Conservation (phyloP, 2,888 invertebrate genomes). For the Ochropleura leucogaster region DNA sequence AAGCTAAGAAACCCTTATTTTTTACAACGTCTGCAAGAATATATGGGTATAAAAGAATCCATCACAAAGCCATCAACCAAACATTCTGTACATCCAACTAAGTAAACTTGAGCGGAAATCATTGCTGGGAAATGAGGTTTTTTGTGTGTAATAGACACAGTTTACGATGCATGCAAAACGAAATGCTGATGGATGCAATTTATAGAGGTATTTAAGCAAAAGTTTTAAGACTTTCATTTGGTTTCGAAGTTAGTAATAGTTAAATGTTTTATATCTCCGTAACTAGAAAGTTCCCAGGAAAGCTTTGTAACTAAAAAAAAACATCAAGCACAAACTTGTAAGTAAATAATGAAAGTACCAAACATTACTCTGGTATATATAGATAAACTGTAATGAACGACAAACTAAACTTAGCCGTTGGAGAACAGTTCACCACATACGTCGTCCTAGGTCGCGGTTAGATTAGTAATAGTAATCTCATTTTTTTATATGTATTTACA, state of each 20-base stretch:
- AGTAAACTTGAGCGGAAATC: background rate
- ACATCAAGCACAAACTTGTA: too few relatives aligned
- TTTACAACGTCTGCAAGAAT: background rate
- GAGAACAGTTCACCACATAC: too few relatives aligned
- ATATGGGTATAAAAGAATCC: background rate
- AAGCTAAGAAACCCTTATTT: background rate
- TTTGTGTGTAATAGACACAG: background rate
- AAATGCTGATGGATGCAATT: background rate
- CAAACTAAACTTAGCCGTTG: too few relatives aligned
- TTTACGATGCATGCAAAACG: background rate
- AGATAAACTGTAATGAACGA: too few relatives aligned
- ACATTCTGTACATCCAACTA: background rate
- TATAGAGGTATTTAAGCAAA: background rate
- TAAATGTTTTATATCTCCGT: background rate
- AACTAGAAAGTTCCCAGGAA: background rate
- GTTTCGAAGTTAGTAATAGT: background rate
- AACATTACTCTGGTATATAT: too few relatives aligned
- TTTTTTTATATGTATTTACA: too few relatives aligned
- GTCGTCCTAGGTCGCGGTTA: too few relatives aligned
- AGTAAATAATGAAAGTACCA: too few relatives aligned
- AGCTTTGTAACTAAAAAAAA: too few relatives aligned
- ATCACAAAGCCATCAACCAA: background rate
- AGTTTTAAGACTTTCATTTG: background rate
- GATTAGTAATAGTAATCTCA: too few relatives aligned
- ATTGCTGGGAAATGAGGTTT: background rate